Conservation (phyloP, 2,888 invertebrate genomes). For the Tolmerus cingulatus region DNA sequence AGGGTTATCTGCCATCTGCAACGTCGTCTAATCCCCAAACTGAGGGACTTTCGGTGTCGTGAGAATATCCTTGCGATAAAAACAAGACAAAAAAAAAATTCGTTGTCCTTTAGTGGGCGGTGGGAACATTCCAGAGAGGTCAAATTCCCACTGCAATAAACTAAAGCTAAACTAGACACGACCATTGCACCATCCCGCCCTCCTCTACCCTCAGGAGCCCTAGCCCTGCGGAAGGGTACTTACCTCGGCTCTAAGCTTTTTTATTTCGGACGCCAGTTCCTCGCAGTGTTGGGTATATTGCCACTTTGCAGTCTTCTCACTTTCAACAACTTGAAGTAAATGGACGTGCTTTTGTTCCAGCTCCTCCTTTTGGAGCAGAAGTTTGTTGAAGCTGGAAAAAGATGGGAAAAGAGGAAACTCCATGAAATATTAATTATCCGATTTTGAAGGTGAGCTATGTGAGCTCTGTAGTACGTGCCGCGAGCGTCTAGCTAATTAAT, state of each 20-base stretch:
- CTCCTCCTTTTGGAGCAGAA: constrained; percentile 88
- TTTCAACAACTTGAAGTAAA: constrained; percentile 87
- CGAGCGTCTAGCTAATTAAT: background rate
- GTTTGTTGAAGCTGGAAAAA: constrained; percentile 80
- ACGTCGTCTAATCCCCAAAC: background rate
- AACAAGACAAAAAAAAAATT: background rate
- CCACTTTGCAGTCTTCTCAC: constrained; percentile 91
- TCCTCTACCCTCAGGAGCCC: background rate
- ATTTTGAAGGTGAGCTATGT: constrained; percentile 1
- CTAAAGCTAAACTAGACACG: background rate
- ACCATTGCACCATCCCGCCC: background rate
- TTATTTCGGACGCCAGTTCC: constrained; percentile 86
- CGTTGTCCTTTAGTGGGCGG: background rate
- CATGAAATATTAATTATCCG: constrained; percentile 39
- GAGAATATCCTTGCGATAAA: background rate
- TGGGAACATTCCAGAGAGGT: background rate
- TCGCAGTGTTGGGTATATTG: constrained; percentile 93
- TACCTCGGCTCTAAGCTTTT: constrained; percentile 88
- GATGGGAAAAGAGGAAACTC: constrained; percentile 49
- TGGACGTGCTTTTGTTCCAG: constrained; percentile 92
- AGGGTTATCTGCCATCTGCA: background rate
- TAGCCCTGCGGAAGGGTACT: constrained; percentile 47
- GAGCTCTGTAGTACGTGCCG: background rate
- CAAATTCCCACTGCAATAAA: background rate
- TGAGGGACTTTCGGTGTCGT: background rate